phyloP scores from a whole-genome alignment of 92 coral and sea anemone genomes.

The Phenganax marumi region DNA sequence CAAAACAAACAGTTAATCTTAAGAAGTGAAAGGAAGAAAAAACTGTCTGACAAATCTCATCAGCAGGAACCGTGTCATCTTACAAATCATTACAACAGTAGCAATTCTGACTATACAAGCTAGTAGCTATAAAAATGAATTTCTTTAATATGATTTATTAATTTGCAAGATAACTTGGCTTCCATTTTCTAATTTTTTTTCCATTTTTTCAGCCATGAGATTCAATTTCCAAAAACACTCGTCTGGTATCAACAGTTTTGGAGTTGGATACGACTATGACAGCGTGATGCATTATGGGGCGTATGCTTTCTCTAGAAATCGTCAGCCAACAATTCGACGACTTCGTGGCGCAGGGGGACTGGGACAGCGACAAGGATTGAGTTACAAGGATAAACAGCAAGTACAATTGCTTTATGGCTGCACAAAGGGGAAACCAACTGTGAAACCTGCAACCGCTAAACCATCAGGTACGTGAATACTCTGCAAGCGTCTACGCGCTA shows the following conservation, averaged over 20 bases:
- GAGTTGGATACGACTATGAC: constrained; percentile 1
- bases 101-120: too few species aligned
- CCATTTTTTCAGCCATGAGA: not conserved
- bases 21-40: too few species aligned
- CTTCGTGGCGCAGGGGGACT: constrained; percentile 56
- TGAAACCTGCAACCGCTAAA: not conserved
- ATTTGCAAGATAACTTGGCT: constrained; percentile 39
- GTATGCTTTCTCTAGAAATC: not conserved
- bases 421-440: not conserved
- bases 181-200: not conserved
- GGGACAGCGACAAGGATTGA: constrained; percentile 73
- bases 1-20: too few species aligned
- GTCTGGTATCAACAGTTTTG: not conserved
- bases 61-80: too few species aligned
- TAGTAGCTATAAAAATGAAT: too few species aligned
- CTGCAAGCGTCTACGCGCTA: not conserved
- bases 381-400: constrained; percentile 65
- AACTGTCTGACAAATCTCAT: too few species aligned
- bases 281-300: constrained; percentile 26
- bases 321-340: constrained; percentile 58
- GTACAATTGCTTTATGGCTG: constrained; percentile 67
- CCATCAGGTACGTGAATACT: not conserved
- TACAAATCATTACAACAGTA: too few species aligned
- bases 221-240: constrained; percentile 8
- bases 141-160: not conserved